phyloP scores from a whole-genome alignment of 2,888 invertebrate species.

The Rhingia campestris region DNA sequence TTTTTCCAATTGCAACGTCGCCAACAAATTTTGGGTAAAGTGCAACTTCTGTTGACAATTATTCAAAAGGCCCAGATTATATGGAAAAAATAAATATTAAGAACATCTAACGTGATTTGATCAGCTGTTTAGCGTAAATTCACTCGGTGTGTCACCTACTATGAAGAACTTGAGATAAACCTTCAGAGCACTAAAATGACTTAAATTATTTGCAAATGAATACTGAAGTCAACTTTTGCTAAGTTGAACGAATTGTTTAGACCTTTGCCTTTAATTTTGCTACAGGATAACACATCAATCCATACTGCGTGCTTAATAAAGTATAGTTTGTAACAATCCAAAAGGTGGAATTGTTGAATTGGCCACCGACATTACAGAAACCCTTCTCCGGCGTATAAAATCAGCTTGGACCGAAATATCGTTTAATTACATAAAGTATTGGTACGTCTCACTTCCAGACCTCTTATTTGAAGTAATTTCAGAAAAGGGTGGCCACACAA shows the following conservation, averaged over 20 bases:
- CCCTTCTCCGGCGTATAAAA: neutral
- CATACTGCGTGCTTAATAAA: neutral
- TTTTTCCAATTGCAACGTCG: too few relatives aligned
- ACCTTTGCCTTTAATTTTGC: neutral
- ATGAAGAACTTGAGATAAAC: neutral
- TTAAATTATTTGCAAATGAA: neutral
- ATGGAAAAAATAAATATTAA: too few relatives aligned
- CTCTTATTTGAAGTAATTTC: neutral
- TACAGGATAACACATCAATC: neutral
- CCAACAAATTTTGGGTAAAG: too few relatives aligned
- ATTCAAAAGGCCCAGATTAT: too few relatives aligned
- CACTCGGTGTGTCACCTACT: neutral
- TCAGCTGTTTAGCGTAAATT: too few relatives aligned
- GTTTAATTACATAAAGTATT: neutral
- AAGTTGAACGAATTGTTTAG: neutral
- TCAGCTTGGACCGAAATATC: neutral
- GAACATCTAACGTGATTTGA: too few relatives aligned
- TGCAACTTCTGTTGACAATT: too few relatives aligned
- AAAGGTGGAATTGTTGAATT: neutral
- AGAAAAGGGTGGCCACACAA: neutral
- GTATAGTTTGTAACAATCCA: neutral
- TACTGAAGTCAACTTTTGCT: neutral
- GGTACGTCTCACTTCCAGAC: neutral
- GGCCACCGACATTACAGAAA: neutral
- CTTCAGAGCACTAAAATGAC: neutral